Conservation (phyloP, 2,797 vertebrate genomes). For the Lophotriccus pileatus region DNA sequence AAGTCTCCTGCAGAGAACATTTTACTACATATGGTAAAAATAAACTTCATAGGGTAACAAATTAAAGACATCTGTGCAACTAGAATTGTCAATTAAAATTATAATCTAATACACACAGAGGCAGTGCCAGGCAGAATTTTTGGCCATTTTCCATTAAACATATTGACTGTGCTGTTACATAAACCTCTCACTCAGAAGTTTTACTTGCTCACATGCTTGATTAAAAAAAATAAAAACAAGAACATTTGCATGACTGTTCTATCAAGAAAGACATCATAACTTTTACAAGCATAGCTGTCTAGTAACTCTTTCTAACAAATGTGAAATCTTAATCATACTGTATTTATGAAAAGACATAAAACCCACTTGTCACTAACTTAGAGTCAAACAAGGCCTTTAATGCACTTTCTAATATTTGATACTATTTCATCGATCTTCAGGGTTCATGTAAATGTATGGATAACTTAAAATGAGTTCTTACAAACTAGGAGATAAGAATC, state of each 20-base stretch:
- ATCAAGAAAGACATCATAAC: neutral
- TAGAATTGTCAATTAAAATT: conserved; percentile 32
- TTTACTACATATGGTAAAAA: conserved; percentile 35
- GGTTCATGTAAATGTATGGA: neutral
- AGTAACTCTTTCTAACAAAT: neutral
- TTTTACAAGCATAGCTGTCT: neutral
- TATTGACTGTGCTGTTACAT: neutral
- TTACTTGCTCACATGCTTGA: neutral
- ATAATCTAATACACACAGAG: conserved; percentile 1
- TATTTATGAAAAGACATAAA: neutral
- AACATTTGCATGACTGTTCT: neutral
- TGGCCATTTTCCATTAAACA: neutral
- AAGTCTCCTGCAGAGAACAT: neutral
- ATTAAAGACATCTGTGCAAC: conserved; percentile 30
- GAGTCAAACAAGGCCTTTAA: neutral
- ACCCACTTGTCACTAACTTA: neutral
- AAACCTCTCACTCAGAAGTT: neutral
- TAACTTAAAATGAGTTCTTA: neutral
- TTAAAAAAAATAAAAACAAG: neutral
- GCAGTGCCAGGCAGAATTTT: neutral
- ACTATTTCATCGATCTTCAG: neutral
- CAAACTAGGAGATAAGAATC: neutral
- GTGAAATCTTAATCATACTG: neutral
- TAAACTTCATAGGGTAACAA: conserved; percentile 32
- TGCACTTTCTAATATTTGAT: neutral